phyloP scores from a whole-genome alignment of 1,140 invertebrate genomes.

The Magallana ariakensis region DNA sequence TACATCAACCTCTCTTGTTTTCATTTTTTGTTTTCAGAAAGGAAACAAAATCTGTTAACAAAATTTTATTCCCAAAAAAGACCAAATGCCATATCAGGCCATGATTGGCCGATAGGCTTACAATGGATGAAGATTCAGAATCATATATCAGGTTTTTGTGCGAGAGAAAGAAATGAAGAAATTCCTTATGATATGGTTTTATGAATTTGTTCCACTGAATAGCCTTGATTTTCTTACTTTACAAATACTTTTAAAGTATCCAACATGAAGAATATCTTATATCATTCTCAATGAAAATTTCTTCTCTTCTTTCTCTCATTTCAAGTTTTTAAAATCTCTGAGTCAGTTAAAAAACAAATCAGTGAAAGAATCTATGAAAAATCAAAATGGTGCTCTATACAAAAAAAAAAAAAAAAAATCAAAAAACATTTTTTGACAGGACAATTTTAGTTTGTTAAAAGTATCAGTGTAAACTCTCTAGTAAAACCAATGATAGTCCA shows the following conservation, averaged over 20 bases:
- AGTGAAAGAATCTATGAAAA: neutral
- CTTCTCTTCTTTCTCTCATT: conserved; percentile 5
- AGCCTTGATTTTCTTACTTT: too few relatives aligned
- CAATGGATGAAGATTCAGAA: neutral
- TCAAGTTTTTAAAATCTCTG: neutral
- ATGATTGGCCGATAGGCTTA: neutral
- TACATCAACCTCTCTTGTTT: neutral
- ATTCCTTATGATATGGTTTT: neutral
- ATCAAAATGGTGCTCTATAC: conserved; percentile 4
- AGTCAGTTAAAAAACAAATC: neutral
- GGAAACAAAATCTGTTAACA: conserved; percentile 37
- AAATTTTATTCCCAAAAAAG: conserved; percentile 42
- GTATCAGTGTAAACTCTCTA: neutral
- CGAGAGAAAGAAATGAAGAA: neutral
- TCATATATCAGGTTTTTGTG: neutral
- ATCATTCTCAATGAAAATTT: too few relatives aligned
- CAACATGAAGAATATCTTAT: too few relatives aligned
- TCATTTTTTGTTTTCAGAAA: neutral
- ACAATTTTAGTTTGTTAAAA: neutral
- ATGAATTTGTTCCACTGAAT: too few relatives aligned
- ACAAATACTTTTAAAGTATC: too few relatives aligned
- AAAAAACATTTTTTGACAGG: neutral
- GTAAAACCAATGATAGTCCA: neutral
- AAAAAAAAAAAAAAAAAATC: neutral
- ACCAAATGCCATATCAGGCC: neutral